phyloP scores from a whole-genome alignment of 2,797 vertebrate species.

The Buceros bicornis region DNA sequence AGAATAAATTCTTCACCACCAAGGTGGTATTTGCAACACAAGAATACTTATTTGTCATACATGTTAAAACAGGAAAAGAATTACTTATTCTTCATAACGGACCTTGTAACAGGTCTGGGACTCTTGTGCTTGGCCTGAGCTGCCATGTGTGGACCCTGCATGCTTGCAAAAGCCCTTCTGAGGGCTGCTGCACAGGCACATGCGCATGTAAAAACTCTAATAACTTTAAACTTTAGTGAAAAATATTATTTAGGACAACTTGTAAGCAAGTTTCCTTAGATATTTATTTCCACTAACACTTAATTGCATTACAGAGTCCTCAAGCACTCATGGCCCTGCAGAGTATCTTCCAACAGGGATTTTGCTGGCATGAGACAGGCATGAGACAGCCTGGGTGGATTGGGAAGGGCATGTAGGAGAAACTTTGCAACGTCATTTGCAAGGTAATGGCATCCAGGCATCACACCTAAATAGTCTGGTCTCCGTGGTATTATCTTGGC shows the following conservation, averaged over 20 bases:
- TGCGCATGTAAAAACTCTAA: rapidly evolving
- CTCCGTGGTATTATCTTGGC: not conserved
- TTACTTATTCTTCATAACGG: not conserved
- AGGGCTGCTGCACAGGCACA: not conserved
- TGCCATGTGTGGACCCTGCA: not conserved
- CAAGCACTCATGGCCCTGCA: not conserved
- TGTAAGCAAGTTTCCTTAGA: not conserved
- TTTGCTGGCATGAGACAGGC: not conserved
- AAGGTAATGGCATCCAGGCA: not conserved
- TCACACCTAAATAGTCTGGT: not conserved
- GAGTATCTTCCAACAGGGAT: not conserved
- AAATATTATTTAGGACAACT: not conserved
- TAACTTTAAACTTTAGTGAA: not conserved
- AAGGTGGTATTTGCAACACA: not conserved
- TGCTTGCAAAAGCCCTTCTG: not conserved
- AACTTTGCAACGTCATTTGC: not conserved
- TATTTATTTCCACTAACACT: not conserved
- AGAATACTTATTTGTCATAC: not conserved
- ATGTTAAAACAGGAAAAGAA: not conserved
- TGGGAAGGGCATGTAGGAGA: not conserved
- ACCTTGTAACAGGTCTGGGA: not conserved
- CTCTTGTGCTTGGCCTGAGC: not conserved
- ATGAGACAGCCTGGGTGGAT: rapidly evolving
- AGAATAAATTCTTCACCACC: not conserved
- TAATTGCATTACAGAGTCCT: not conserved